Evolutionary conservation across 1,140 invertebrate genomes (phyloP), one percentile per base, ranked within the genome.

Genomic region (Steinernema feltiae): DNA sequence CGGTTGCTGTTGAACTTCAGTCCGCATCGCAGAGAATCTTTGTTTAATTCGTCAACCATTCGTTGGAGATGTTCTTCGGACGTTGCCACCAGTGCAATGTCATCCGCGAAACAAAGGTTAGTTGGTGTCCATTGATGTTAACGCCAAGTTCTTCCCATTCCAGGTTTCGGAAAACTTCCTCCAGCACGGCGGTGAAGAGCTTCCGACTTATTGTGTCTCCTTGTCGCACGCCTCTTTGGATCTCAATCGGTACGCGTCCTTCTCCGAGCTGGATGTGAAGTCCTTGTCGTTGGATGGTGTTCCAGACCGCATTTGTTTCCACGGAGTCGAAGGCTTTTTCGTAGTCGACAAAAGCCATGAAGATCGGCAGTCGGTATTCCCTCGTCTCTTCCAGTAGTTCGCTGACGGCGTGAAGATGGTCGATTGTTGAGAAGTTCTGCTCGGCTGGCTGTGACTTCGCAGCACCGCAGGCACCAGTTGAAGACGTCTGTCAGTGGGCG

Each of bases 401-500:
- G n/a, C 69, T 76, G 17, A 80, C 15, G 0, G 79, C 24, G n/a
- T 53, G 32, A 18, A 81, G 69, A 71, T 80, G 79, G 32, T 80
- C 79, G 31, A 24, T 78, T 17, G 79, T 80, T 7, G 79, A 81
- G 48, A 21, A 80, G n/a, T 0, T 27, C 74, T 80, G 79, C 21
- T 80, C 75, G 0, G 31, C 18, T 1, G 79, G 75, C 30, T n/a
- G 53, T 7, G 53, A 63, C 24, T 63, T 15, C 24, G 53, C 53
- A 12, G 15, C 24, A 3, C 24, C 24, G 53, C 3, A 63, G 53
- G 27, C 18, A 29, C 17, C 1, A 18, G 79, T 78, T 81, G 35
- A 69, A 17, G 24, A 69, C 17, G 48, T 18, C 63, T 48, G 69
- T 70, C 71, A 72, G 32, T 30, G 21, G 18, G 15, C 2, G 41